phyloP scores from a whole-genome alignment of 2,888 invertebrate genomes.

The Pyrocoelia pectoralis region DNA sequence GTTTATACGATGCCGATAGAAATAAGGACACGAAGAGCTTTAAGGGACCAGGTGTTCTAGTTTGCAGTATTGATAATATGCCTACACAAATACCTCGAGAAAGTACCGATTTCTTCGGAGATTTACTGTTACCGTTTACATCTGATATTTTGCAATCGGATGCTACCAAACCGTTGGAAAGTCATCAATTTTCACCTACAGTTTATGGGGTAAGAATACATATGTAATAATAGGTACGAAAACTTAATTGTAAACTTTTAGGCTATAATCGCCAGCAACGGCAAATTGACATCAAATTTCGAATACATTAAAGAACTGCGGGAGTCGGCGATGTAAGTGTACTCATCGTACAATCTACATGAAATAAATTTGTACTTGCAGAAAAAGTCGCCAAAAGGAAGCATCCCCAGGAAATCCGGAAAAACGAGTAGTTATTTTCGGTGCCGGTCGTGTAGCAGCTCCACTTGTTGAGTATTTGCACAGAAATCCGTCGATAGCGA shows the following conservation, averaged over 20 bases:
- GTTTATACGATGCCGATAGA: slow-evolving; percentile 98
- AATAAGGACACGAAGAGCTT: slow-evolving; percentile 97
- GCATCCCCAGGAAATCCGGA: slow-evolving; percentile 39
- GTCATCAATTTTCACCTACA: slow-evolving; percentile 77
- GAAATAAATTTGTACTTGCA: slow-evolving; percentile 35
- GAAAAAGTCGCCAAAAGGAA: slow-evolving; percentile 51
- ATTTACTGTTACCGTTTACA: slow-evolving; percentile 87
- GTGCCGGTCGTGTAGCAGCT: slow-evolving; percentile 90
- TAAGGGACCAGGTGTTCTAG: slow-evolving; percentile 95
- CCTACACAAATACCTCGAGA: slow-evolving; percentile 98
- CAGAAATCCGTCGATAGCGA: slow-evolving; percentile 79
- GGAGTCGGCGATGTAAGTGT: slow-evolving; percentile 57
- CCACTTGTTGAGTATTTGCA: slow-evolving; percentile 95
- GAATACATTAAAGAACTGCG: slow-evolving; percentile 95
- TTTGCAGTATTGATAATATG: slow-evolving; percentile 99
- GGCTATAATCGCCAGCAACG: slow-evolving; percentile 98
- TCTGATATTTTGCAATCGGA: slow-evolving; percentile 88
- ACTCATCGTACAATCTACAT: slow-evolving; percentile 12
- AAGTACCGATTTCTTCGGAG: slow-evolving; percentile 97
- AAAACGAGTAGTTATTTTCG: slow-evolving; percentile 86
- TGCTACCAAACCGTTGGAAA: slow-evolving; percentile 78
- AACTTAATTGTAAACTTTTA: slow-evolving; percentile 57
- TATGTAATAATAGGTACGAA: neutral
- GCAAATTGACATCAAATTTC: slow-evolving; percentile 88
- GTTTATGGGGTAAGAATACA: slow-evolving; percentile 67